A percentile compares a stretch with the other conserved stretches of the same genome.
Evolutionary conservation across 1,140 invertebrate species (phyloP).

Genomic region (Saccostrea echinata): DNA sequence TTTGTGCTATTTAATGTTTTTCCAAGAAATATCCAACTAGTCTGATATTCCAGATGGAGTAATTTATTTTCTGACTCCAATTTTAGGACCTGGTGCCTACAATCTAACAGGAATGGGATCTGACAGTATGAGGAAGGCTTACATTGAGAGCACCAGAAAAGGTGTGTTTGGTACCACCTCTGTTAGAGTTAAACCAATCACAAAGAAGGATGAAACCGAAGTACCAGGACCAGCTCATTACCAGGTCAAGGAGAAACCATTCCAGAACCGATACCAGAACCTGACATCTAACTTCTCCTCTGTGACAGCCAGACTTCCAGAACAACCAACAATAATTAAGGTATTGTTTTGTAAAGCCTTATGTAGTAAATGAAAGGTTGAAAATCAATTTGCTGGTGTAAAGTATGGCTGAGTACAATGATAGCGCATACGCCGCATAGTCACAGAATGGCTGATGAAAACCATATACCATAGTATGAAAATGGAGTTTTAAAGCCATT

Average conservation of each 20-base stretch:
- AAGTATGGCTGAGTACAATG: not conserved
- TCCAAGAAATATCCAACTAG: not conserved
- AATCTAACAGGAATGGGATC: constrained; percentile 78
- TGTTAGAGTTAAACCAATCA: constrained; percentile 67
- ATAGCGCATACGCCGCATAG: not conserved
- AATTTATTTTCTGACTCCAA: not conserved
- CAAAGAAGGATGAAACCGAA: constrained; percentile 69
- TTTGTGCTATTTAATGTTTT: not conserved
- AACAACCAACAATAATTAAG: constrained; percentile 4
- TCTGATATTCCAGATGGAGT: too few relatives aligned
- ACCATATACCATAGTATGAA: not conserved
- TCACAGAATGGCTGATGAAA: not conserved
- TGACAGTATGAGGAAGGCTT: constrained; percentile 78
- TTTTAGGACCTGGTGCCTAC: constrained; percentile 78
- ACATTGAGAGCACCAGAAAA: constrained; percentile 74
- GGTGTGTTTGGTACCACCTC: constrained; percentile 77
- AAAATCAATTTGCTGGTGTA: not conserved
- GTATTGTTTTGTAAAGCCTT: too few relatives aligned
- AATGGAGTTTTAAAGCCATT: too few relatives aligned
- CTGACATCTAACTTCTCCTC: constrained; percentile 76
- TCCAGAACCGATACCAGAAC: constrained; percentile 65
- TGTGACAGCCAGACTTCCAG: constrained; percentile 52
- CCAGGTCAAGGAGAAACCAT: constrained; percentile 72
- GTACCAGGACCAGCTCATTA: constrained; percentile 75
- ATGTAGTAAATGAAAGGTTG: not conserved